Base-by-base conservation (phyloP, 2,797 vertebrate species). In the Fratercula arctica region DNA sequence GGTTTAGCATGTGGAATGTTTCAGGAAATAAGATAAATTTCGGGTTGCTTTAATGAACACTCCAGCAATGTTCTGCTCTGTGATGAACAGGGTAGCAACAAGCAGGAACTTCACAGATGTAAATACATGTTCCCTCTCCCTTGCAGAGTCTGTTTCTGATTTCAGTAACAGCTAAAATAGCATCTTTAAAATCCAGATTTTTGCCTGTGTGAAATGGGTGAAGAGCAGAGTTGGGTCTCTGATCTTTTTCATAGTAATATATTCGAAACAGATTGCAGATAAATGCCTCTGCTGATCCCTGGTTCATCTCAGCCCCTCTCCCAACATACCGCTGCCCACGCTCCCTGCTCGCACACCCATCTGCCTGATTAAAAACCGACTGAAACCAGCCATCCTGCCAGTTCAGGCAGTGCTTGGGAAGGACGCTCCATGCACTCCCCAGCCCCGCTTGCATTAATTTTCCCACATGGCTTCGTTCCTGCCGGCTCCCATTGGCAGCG, bases 401-500 rank as follows among this genome's bases (percentile, higher is more conserved):
- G 86, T 11, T 5, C 50, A 0, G 48, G 56, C 88, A 31, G 87
- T 4, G 5, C 60, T 18, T 11, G 89, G 67, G 43, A 23, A 77
- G 59, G 46, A 12, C 75, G 2, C 19, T 6, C 80, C 70, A 3
- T 1, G 13, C 79, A 4, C 37, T 85, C 82, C 67, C 85, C 64
- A 12, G 88, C 93, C 81, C 75, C 29, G 0, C 24, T 84, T 59
- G 91, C 78, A 48, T 89, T 74, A 86, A 95, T 76, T 95, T 93
- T 90, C 80, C 66, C 93, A 46, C 86, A 85, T 26, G 91, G 93
- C 86, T 85, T 4, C 15, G 18, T 85, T 92, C 63, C 89, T 60
- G 81, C 45, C 45, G 80, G 76, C 90, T 92, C 91, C 93, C 87
- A 33, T 61, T 94, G 78, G 90, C 96, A 94, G 96, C 35, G 9